phyloP scores from a whole-genome alignment of 2,113 vertebrate species.

The Struthio camelus region DNA sequence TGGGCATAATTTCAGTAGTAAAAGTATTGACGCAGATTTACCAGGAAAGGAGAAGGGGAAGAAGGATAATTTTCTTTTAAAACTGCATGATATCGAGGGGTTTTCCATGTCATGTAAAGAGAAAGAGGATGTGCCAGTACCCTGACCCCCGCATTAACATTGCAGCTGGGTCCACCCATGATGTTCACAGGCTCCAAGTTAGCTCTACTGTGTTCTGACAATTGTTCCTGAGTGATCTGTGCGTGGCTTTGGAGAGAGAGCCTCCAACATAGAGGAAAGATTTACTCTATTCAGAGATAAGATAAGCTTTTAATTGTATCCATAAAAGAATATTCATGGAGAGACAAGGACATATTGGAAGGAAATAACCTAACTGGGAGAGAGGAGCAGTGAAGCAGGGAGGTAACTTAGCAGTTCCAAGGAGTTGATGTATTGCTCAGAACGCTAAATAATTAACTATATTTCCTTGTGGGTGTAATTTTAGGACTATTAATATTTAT shows the following conservation, averaged over 20 bases:
- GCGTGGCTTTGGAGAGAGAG: neutral
- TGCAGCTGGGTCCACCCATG: neutral
- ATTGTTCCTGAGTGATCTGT: neutral
- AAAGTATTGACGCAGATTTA: neutral
- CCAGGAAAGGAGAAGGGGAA: neutral
- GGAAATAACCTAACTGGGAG: neutral
- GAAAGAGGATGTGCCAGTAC: neutral
- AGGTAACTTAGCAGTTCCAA: neutral
- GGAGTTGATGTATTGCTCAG: neutral
- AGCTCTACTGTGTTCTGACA: neutral
- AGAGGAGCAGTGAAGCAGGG: neutral
- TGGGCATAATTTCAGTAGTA: neutral
- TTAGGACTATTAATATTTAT: conserved; percentile 7
- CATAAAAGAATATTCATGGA: neutral
- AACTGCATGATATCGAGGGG: too few relatives aligned
- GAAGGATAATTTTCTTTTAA: neutral
- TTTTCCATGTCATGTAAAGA: neutral
- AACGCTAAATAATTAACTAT: conserved; percentile 36
- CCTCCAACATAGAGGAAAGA: neutral
- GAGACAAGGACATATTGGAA: neutral
- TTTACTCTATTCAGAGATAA: neutral
- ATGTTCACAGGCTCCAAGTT: too few relatives aligned
- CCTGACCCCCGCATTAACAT: neutral
- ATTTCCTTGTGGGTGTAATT: neutral
- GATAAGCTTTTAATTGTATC: neutral